phyloP scores from a whole-genome alignment of 2,888 invertebrate genomes.

The Cerceris rybyensis region DNA sequence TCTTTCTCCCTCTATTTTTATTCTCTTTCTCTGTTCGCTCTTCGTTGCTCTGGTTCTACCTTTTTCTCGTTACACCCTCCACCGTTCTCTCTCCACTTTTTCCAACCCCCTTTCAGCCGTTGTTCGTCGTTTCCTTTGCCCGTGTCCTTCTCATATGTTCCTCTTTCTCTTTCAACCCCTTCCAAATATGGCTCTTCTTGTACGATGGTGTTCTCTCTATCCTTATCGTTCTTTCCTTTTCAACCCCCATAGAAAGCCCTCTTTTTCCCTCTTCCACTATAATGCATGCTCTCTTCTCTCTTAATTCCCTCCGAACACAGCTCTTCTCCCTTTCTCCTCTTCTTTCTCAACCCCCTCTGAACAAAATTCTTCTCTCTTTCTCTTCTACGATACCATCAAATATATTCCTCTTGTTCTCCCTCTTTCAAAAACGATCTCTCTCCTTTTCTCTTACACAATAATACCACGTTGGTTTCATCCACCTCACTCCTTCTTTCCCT shows the following conservation, averaged over 20 bases:
- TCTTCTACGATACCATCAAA: not conserved
- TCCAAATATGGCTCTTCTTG: not conserved
- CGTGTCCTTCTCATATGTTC: not conserved
- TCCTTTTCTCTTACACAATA: not conserved
- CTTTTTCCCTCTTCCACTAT: not conserved
- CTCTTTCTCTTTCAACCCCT: not conserved
- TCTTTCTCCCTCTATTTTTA: slow-evolving; percentile 4
- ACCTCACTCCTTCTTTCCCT: not conserved
- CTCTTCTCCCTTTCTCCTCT: not conserved
- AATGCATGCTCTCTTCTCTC: slow-evolving; percentile 35
- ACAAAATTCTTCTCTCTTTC: too few relatives aligned
- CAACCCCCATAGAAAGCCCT: not conserved
- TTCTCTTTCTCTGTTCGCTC: not conserved
- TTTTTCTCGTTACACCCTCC: not conserved
- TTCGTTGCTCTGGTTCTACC: slow-evolving; percentile 22
- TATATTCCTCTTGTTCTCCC: not conserved
- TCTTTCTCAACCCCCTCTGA: too few relatives aligned
- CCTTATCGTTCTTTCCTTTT: not conserved
- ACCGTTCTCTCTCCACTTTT: not conserved
- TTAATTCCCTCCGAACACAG: slow-evolving; percentile 18
- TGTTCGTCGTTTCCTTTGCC: not conserved
- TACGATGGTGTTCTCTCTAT: not conserved
- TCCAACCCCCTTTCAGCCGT: not conserved
- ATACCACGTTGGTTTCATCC: not conserved
- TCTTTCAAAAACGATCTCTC: not conserved